Evolutionary conservation across 64 coral and sea anemone species (phyloP).

Genomic region (Stichodactyla helianthus): DNA sequence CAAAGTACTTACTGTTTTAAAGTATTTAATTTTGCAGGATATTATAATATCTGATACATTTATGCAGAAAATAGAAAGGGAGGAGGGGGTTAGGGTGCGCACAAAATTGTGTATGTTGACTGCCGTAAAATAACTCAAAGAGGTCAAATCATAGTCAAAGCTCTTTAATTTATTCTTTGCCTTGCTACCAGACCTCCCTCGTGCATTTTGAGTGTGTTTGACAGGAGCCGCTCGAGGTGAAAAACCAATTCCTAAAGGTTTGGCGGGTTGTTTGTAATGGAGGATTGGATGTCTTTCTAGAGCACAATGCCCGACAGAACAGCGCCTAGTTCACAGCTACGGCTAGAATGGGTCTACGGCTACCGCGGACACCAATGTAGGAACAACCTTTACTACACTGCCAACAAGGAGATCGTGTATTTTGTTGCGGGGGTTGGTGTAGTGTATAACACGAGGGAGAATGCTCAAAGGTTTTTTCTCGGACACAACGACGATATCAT

Average conservation of each 20-base stretch:
- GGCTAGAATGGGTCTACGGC: conserved; percentile 98
- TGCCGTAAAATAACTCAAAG: too few species aligned
- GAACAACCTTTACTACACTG: conserved; percentile 93
- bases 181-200: not conserved
- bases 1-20: not conserved
- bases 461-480: conserved; percentile 87
- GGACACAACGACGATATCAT: conserved; percentile 99
- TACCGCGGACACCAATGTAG: conserved; percentile 96
- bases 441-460: conserved; percentile 80
- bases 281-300: not conserved
- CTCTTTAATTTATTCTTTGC: too few species aligned
- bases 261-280: conserved; percentile 14
- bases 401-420: conserved; percentile 86
- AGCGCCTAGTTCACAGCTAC: conserved; percentile 83
- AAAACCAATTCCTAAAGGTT: not conserved
- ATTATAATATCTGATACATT: not conserved
- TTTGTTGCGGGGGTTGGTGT: conserved; percentile 99
- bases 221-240: not conserved
- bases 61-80: not conserved
- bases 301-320: conserved; percentile 88
- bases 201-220: not conserved
- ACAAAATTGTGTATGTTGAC: too few species aligned
- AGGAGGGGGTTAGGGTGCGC: too few species aligned
- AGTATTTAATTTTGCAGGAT: not conserved
- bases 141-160: too few species aligned